Evolutionary conservation across 2,888 invertebrate species (phyloP).

Genomic region (Dasysyrphus albostriatus): DNA sequence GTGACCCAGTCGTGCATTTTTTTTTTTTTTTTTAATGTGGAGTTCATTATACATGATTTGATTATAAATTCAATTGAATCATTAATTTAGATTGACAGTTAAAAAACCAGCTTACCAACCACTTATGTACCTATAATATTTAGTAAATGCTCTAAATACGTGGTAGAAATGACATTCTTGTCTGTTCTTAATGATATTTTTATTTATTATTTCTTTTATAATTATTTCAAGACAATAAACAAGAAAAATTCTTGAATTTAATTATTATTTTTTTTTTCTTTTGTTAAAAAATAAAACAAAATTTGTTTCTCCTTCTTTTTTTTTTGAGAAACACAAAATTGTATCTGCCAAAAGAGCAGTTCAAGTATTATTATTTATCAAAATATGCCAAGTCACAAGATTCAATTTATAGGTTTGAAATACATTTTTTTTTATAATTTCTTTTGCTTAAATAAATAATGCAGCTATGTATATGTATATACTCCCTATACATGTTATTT

Average conservation of each 20-base stretch:
- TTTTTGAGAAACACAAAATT: background rate
- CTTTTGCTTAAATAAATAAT: background rate
- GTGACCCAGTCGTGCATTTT: too few species aligned
- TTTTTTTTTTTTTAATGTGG: background rate
- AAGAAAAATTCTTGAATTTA: background rate
- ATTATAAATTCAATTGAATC: background rate
- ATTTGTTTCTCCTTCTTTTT: background rate
- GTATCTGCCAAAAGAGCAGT: background rate
- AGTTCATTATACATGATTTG: background rate
- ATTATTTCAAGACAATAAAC: background rate
- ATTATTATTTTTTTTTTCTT: background rate
- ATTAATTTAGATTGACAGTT: background rate
- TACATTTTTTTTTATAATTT: background rate
- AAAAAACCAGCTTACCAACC: background rate
- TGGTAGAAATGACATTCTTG: background rate
- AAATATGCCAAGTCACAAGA: constrained; percentile 1
- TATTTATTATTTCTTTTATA: background rate
- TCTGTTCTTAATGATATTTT: background rate
- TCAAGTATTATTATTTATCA: background rate
- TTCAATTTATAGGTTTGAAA: constrained; percentile 1
- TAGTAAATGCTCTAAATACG: background rate
- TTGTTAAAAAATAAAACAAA: background rate
- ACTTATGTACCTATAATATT: background rate
- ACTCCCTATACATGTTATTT: background rate
- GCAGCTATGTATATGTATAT: background rate